These are phyloP conservation scores for Epinephelus fuscoguttatus DNA, from an alignment of 2,113 vertebrate species.

Conservation along the genomic window DNA sequence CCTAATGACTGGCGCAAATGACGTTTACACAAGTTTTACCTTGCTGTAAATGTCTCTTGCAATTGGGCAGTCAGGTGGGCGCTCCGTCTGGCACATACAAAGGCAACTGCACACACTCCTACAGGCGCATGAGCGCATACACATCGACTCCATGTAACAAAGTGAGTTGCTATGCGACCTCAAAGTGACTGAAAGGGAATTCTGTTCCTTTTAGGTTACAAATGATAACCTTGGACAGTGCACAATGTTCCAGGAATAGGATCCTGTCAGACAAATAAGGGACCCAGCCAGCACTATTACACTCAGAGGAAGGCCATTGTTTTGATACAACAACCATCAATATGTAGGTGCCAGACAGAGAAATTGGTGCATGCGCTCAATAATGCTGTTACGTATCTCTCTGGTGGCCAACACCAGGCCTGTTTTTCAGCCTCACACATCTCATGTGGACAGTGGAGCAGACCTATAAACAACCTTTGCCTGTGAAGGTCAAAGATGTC, in stretches of 20 bases:
- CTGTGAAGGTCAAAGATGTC: conserved; percentile 58
- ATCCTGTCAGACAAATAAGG: conserved; percentile 61
- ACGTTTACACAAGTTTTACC: conserved; percentile 49
- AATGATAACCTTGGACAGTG: conserved; percentile 58
- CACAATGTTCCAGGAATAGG: conserved; percentile 54
- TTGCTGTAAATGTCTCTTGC: conserved; percentile 51
- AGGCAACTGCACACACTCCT: neutral
- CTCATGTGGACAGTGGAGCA: conserved; percentile 33
- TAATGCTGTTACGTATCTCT: conserved; percentile 57
- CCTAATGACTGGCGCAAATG: conserved; percentile 44
- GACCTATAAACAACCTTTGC: conserved; percentile 46
- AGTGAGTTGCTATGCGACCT: conserved; percentile 44
- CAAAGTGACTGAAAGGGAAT: conserved; percentile 32
- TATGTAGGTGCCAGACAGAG: conserved; percentile 65
- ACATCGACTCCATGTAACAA: conserved; percentile 5
- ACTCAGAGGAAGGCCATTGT: conserved; percentile 61
- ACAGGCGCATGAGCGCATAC: neutral
- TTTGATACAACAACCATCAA: conserved; percentile 55
- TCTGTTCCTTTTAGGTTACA: conserved; percentile 49
- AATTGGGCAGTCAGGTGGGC: conserved; percentile 8
- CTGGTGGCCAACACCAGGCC: conserved; percentile 46
- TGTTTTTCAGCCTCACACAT: conserved; percentile 43
- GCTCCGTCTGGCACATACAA: conserved; percentile 5
- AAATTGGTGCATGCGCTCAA: conserved; percentile 53
- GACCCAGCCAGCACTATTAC: conserved; percentile 21